Evolutionary conservation across 2,888 invertebrate species (phyloP).

Genomic region (Meteorus colon): DNA sequence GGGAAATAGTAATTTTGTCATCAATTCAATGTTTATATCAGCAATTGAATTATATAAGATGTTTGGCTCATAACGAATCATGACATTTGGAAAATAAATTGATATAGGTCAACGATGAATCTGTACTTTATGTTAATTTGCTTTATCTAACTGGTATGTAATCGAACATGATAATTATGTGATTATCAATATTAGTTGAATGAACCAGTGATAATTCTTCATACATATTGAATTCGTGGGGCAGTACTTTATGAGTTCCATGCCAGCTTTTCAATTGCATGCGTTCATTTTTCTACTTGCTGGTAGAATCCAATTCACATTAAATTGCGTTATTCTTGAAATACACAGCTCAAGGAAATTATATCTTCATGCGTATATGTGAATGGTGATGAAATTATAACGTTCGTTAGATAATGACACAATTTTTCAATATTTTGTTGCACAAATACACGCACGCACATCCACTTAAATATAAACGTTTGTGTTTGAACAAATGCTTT

Average conservation of each 20-base stretch:
- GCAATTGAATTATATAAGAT: not conserved
- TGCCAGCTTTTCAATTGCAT: conserved; percentile 43
- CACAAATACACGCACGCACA: not conserved
- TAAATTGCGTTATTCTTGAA: conserved; percentile 35
- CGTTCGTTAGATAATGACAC: not conserved
- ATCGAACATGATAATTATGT: no score
- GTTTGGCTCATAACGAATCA: not conserved
- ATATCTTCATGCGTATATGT: conserved; percentile 32
- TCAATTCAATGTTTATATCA: not conserved
- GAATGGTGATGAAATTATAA: not conserved
- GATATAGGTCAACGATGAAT: not conserved
- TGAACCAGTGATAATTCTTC: not conserved
- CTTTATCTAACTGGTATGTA: no score
- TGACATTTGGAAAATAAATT: not conserved
- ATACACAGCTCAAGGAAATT: conserved; percentile 34
- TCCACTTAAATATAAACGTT: not conserved
- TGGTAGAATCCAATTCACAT: conserved; percentile 41
- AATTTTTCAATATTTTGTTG: not conserved
- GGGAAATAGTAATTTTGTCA: not conserved
- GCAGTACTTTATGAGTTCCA: conserved; percentile 36
- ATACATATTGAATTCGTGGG: conserved; percentile 54
- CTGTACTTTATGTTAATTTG: no score
- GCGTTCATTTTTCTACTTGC: conserved; percentile 21
- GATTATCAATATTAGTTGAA: no score
- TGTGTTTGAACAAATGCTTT: not conserved